A percentile compares a stretch with the other conserved stretches of the same genome.
Conservation (phyloP, 2,888 invertebrate genomes). For the Tipula unca region DNA sequence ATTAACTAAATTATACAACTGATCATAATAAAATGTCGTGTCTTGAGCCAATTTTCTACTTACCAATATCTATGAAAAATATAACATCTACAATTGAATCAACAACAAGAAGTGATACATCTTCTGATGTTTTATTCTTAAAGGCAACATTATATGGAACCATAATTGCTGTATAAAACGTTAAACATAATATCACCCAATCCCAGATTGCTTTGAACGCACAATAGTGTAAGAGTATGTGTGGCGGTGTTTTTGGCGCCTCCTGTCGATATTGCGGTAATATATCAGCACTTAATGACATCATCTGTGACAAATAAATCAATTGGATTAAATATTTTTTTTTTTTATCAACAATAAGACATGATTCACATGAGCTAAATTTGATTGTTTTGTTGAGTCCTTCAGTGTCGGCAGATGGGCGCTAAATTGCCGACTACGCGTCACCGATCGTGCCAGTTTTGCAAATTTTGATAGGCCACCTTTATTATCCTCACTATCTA, state of each 20-base stretch:
- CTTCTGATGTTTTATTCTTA: constrained; percentile 97
- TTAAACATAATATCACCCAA: constrained; percentile 99
- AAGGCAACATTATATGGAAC: constrained; percentile 99
- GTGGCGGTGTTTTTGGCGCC: constrained; percentile 98
- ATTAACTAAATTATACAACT: not conserved
- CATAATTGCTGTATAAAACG: constrained; percentile 86
- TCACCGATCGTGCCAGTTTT: constrained; percentile 93
- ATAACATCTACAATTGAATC: constrained; percentile 99
- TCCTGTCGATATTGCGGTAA: constrained; percentile 98
- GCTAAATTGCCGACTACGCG: constrained; percentile 87
- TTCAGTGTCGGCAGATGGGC: constrained; percentile 87
- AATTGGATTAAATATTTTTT: too few relatives aligned
- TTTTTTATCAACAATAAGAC: too few relatives aligned
- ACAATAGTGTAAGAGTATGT: constrained; percentile 99
- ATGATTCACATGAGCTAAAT: constrained; percentile 88
- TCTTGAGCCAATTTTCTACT: constrained; percentile 26
- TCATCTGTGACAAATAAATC: constrained; percentile 55
- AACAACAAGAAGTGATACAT: constrained; percentile 87
- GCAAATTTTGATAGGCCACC: constrained; percentile 98
- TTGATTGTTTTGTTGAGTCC: constrained; percentile 85
- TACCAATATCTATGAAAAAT: constrained; percentile 95
- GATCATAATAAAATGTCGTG: not conserved
- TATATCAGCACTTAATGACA: constrained; percentile 96
- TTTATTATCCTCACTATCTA: constrained; percentile 97
- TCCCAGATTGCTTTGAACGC: constrained; percentile 99